phyloP scores from a whole-genome alignment of 2,888 invertebrate species.

The Thecocarcelia acutangulata region DNA sequence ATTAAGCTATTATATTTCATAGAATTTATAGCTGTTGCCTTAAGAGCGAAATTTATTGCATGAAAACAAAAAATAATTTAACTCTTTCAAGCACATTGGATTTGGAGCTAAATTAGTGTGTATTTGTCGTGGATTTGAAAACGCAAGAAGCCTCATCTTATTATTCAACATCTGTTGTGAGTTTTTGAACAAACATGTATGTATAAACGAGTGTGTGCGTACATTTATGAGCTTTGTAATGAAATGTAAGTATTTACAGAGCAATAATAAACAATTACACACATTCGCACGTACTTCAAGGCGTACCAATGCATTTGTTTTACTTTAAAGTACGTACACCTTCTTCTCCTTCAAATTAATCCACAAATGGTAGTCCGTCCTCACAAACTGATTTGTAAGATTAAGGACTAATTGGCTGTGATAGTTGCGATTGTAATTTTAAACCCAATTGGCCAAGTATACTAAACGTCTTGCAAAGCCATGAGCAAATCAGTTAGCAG shows the following conservation, averaged over 20 bases:
- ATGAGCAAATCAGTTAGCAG: no score
- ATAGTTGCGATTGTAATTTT: constrained; percentile 11
- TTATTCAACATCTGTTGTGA: constrained; percentile 35
- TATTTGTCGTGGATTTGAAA: constrained; percentile 10
- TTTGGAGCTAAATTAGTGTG: no score
- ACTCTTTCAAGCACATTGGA: constrained; percentile 23
- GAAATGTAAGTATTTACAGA: constrained; percentile 11
- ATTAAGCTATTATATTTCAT: no score
- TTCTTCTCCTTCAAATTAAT: constrained; percentile 2
- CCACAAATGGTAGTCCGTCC: constrained; percentile 1
- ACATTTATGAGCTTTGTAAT: constrained; percentile 23
- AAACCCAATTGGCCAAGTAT: background rate
- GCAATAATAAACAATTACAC: constrained; percentile 15
- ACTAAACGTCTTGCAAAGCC: no score
- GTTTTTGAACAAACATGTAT: background rate
- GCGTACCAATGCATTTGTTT: background rate
- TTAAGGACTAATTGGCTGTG: constrained; percentile 3
- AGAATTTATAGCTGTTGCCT: no score
- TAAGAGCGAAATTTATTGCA: background rate
- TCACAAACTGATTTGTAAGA: constrained; percentile 1
- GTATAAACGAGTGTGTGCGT: no score
- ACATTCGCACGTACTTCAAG: background rate
- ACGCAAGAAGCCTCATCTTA: constrained; percentile 25
- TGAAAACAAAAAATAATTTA: constrained; percentile 13
- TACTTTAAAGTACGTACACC: no score